Evolutionary conservation across 2,113 vertebrate species (phyloP), one percentile per base, ranked within the genome.

Genomic region (Eudorcas thomsonii): DNA sequence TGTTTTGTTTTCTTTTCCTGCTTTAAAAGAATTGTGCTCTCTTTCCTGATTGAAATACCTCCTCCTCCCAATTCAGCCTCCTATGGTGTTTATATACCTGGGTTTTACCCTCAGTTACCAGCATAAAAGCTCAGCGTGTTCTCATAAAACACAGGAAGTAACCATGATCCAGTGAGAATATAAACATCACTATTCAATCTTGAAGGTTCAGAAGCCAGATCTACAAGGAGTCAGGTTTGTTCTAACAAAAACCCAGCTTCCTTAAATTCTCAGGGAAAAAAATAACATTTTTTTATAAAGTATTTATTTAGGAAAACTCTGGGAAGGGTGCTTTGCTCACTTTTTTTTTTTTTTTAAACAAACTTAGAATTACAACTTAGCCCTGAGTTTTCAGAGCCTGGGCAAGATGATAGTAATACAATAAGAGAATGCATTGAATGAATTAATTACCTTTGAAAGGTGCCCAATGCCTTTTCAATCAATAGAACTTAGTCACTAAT

Each of bases 111-210:
- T 93, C 71, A 19, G 89, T 97, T 54, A 80, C 64, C 74, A 80
- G 88, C 90, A 86, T 98, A 96, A 97, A 98, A 97, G 93, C 98
- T 90, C 96, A 92, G 93, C 64, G 33, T 85, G 93, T 95, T 98
- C 97, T 97, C 97, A 92, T 97, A 96, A 98, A 98, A 97, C 91
- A 93, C 98, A 93, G 98, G 98, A 98, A 98, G 96, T 88, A 43
- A 71, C 95, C 95, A 85, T 11, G 67, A 96, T 97, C 97, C 86
- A 97, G 9, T 28, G 80, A 95, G 97, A 96, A 91, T 64, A 96
- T 96, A 97, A 98, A 97, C 96, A 95, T 92, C 84, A 83, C 83
- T 88, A 15, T 96, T 91, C 93, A 81, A 11, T 90, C 96, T 48
- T 84, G 78, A 96, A 96, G 97, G 83, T 87, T 97, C 93, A 94